These are phyloP conservation scores for Vulpes lagopus DNA, from an alignment of 2,113 vertebrate species.

Conservation along the genomic window DNA sequence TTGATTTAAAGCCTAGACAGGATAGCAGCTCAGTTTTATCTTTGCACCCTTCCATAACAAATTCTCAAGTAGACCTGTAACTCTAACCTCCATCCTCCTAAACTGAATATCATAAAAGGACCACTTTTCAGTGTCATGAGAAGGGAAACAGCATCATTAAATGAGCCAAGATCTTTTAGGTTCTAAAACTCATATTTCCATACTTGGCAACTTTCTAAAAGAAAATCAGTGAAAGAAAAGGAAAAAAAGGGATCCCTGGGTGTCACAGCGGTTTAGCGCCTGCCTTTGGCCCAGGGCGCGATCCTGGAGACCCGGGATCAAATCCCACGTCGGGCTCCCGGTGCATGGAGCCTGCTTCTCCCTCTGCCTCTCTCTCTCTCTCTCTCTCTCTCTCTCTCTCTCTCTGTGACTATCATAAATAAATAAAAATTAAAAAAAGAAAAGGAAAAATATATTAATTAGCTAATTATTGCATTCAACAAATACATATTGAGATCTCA, in stretches of 20 bases:
- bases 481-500: neutral
- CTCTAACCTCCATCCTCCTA: neutral
- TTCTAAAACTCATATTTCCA: neutral
- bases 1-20: neutral
- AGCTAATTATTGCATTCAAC: neutral
- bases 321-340: neutral
- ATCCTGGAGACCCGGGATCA: no score
- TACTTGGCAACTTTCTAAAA: neutral
- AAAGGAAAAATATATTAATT: conserved; percentile 26
- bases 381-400: no score
- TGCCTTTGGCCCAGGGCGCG: no score
- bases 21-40: neutral
- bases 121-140: neutral
- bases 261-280: no score
- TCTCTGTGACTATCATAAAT: no score
- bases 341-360: no score
- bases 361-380: no score
- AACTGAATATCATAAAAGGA: neutral
- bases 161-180: neutral
- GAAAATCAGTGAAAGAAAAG: neutral
- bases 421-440: neutral
- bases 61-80: neutral
- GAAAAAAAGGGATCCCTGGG: neutral
- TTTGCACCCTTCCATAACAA: conserved; percentile 6
- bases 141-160: neutral